Base-by-base conservation (phyloP, 2,888 invertebrate species). In the Dryadula phaetusa region DNA sequence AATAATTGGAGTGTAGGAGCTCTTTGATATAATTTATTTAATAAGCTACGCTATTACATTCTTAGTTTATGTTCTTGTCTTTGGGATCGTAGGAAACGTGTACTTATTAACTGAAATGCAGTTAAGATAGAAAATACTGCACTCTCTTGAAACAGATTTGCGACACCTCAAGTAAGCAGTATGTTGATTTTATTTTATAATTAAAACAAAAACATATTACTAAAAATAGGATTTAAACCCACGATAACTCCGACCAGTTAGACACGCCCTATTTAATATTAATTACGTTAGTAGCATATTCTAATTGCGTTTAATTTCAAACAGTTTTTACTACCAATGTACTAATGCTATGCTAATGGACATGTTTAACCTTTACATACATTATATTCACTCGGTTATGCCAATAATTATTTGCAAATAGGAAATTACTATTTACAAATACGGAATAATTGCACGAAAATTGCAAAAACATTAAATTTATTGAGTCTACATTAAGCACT, bases 381-480 rank as follows among this genome's bases (percentile, higher is more conserved):
- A 25, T 25, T 10, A 40, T 40, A 12, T 25, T 25, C 37, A 14
- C 46, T 14, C 14, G 10, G 22, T 47, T 22, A 47, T 25, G 6
- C 3, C n/a, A 37, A 20, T 1, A 53, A 22, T 54, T 56, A 40
- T 22, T 56, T n/a, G 7, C n/a, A 22, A 56, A 56, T n/a, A n/a
- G 20, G 5, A 22, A 22, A 40, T 56, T 22, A 56, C 10, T 56
- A 40, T 56, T 40, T 40, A 16, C 40, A 56, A 56, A 56, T 56
- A 40, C 4, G 56, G 37, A 40, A 25, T 40, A 56, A 56, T 56
- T 56, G 18, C 10, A 16, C 8, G 40, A 22, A 40, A 40, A 40
- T 40, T 16, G 56, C 40, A 56, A 56, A 56, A 28, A 20, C 8
- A n/a, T n/a, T 22, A 8, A 22, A 40, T 40, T 56, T 56, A 56